Evolutionary conservation across 2,113 vertebrate species (phyloP).

Genomic region (Bagarius yarrelli): DNA sequence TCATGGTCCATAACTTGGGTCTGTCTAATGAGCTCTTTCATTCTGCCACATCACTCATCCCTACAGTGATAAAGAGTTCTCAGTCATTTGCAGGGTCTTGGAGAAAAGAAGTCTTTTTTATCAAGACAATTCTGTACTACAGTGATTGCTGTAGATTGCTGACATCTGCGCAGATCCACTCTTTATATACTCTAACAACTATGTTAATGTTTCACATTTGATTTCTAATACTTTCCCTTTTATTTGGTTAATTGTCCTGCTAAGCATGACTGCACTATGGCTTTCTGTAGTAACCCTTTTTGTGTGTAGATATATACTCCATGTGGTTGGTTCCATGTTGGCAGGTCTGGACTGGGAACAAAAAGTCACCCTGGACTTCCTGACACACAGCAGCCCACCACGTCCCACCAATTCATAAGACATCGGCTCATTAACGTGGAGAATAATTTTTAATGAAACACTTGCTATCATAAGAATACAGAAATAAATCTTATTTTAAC

Average conservation of each 20-base stretch:
- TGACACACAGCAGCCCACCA: too few relatives aligned
- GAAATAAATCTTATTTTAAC: too few relatives aligned
- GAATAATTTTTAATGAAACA: too few relatives aligned
- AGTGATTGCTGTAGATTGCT: constrained; percentile 58
- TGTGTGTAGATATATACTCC: background rate
- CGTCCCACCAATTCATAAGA: too few relatives aligned
- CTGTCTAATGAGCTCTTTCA: constrained; percentile 31
- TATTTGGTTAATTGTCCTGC: constrained; percentile 26
- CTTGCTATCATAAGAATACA: too few relatives aligned
- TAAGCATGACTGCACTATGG: constrained; percentile 4
- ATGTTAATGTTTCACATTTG: constrained; percentile 28
- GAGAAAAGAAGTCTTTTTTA: constrained; percentile 59
- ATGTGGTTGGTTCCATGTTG: too few relatives aligned
- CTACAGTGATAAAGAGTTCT: constrained; percentile 48
- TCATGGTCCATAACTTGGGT: constrained; percentile 18
- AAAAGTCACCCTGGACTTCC: too few relatives aligned
- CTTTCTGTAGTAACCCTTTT: background rate
- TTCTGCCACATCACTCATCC: constrained; percentile 33
- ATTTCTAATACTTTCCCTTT: constrained; percentile 45
- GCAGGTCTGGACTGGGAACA: too few relatives aligned
- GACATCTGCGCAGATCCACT: constrained; percentile 55
- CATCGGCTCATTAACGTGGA: too few relatives aligned
- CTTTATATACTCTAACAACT: constrained; percentile 21
- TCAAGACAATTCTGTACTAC: constrained; percentile 37
- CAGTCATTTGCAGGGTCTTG: constrained; percentile 52